Percentiles rank a stretch among this genome's conserved stretches.
phyloP scores from a whole-genome alignment of 2,797 vertebrate species.

The Strix occidentalis region DNA sequence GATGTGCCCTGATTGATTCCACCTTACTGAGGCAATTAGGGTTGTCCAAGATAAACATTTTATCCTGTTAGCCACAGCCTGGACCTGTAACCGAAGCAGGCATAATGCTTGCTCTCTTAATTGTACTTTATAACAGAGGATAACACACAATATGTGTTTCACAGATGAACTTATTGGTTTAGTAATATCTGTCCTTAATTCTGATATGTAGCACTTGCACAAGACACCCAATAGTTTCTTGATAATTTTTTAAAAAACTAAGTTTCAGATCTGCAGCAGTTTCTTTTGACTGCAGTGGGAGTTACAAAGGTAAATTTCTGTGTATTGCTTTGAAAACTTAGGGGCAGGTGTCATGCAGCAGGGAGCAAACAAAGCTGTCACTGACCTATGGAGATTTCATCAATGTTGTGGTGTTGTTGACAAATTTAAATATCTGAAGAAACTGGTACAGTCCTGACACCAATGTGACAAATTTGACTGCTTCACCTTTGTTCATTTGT shows the following conservation, averaged over 20 bases:
- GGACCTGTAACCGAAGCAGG: neutral
- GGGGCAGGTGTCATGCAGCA: neutral
- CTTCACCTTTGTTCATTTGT: neutral
- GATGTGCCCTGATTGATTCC: neutral
- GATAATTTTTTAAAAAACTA: neutral
- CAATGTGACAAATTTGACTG: neutral
- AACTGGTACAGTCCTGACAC: neutral
- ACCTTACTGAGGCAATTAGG: neutral
- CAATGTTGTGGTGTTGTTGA: neutral
- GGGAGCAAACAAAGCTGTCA: conserved; percentile 14
- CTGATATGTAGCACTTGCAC: neutral
- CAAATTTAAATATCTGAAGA: conserved; percentile 1
- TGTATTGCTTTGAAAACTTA: neutral
- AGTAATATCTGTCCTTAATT: neutral
- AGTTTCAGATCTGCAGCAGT: neutral
- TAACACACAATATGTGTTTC: neutral
- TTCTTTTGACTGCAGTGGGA: neutral
- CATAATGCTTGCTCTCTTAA: neutral
- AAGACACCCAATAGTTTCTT: neutral
- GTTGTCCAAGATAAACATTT: neutral
- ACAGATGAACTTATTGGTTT: neutral
- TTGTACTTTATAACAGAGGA: neutral
- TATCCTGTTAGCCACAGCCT: neutral
- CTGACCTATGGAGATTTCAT: neutral
- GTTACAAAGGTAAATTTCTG: neutral